A percentile compares a stretch with the other conserved stretches of the same genome.
phyloP scores from a whole-genome alignment of 2,888 invertebrate species.

The Meghimatium bilineatum region DNA sequence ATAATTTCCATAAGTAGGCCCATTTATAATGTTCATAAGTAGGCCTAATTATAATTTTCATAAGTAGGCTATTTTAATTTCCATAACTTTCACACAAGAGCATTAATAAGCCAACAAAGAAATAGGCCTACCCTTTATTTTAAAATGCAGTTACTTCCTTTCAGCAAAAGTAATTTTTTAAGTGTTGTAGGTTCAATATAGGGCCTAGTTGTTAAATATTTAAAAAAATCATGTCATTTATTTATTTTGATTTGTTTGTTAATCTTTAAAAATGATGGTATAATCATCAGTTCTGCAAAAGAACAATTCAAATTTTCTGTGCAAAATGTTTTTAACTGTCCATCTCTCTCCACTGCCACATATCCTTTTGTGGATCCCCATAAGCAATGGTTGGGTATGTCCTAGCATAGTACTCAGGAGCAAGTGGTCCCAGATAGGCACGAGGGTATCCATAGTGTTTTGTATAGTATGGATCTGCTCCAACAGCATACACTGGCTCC shows the following conservation, averaged over 20 bases:
- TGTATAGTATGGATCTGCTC: conserved; percentile 49
- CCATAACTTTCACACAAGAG: no score
- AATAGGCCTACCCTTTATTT: neutral
- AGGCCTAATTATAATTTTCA: no score
- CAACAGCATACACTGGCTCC: conserved; percentile 54
- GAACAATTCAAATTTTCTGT: neutral
- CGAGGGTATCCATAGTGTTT: conserved; percentile 49
- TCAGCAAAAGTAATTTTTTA: no score
- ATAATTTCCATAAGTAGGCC: no score
- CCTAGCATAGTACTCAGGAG: conserved; percentile 49
- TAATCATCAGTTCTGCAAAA: neutral
- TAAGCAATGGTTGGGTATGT: conserved; percentile 48
- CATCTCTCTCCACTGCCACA: conserved; percentile 53
- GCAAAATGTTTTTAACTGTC: conserved; percentile 29
- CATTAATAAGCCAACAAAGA: no score
- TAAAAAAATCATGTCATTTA: no score
- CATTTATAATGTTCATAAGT: no score
- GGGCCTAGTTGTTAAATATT: no score
- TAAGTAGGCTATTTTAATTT: no score
- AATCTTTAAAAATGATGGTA: neutral
- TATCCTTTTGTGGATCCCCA: conserved; percentile 45
- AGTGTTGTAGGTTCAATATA: no score
- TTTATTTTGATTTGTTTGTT: neutral
- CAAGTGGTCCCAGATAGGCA: conserved; percentile 47
- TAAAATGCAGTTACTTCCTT: no score